Base-by-base conservation (phyloP, 2,113 vertebrate genomes). In the Nanger granti region DNA sequence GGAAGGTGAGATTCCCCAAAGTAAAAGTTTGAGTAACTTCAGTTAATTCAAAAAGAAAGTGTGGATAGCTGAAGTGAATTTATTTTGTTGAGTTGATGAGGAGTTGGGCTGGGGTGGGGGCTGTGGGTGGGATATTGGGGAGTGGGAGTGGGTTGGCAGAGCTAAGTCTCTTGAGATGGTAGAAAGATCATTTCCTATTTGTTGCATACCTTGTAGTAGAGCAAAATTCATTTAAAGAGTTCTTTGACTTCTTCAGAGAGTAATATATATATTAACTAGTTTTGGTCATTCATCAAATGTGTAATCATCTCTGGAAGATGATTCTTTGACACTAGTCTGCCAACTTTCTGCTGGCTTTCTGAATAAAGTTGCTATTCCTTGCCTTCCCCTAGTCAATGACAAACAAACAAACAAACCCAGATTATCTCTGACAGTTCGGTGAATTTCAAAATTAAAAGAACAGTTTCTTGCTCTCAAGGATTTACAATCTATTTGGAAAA, bases 361-460 rank as follows among this genome's bases (percentile, higher is more conserved):
- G 52, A 55, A 55, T 55, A 84, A 84, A 55, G 34, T 84, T n/a
- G 12, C 52, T 55, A 8, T 84, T 84, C 20, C 52, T 84, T 84
- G 52, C 12, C 52, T n/a, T n/a, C 31, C 82, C 52, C 31, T 24
- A 79, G 10, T n/a, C 20, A 34, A 54, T 52, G 17, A 20, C 49
- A 52, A 54, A 20, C 47, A 49, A 52, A 83, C 9, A 47, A 52
- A 83, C 9, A 24, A 41, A 44, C 22, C 5, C 22, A 55, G 52
- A 26, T 84, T 24, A 55, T 84, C 52, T 37, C 82, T 89, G 86
- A 69, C 15, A 49, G 28, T 4, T 87, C n/a, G 20, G 4, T 1
- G 8, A 96, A 76, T 84, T 79, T 6, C 55, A 96, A 59, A 93
- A 84, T 79, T 91, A 83, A 94, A 91, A 59, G 73, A 55, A 84